Evolutionary conservation across 2,113 vertebrate species (phyloP), one percentile per base, ranked within the genome.

Genomic region (Morone chrysops): DNA sequence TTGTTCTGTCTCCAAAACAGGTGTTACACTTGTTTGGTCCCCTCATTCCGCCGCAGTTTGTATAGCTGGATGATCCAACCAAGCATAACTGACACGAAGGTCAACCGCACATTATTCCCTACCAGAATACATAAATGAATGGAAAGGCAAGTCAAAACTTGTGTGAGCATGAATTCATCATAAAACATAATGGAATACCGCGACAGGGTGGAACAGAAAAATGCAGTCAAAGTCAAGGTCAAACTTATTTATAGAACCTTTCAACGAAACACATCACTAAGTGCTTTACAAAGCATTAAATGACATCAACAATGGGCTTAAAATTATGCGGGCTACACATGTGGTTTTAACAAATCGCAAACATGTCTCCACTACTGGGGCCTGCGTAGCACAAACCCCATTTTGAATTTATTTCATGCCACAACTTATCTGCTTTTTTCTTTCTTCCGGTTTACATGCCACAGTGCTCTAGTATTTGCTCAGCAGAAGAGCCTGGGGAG

Each of bases 1-100:
- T 92, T 86, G 89, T 92, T 92, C 91, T 80, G 63, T 72, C 84
- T 89, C 90, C 84, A 89, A 90, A 93, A 94, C 93, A 94, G 91
- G 92, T 94, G 90, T 88, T 90, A 62, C 80, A 93, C 93, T 76
- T 93, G 93, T 95, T 91, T 65, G 79, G 72, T 59, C 70, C 78
- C 65, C 50, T 74, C 75, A 70, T 88, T 89, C 66, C 67, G 17
- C 38, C 0, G 38, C 70, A 51, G 72, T 81, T 84, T 83, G 86
- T 89, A 76, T 74, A 75, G 82, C 84, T 40, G 82, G 69, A 76
- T 80, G 87, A 85, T 87, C 84, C 79, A 54, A 76, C 80, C 78
- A 12, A 75, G 84, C 86, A 36, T 65, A 63, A 67, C 89, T 78
- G 83, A 91, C 85, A 70, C 20, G 56, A 86, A 90, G 89, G 90